phyloP scores from a whole-genome alignment of 2,888 invertebrate species.

The Liposcelis brunnea region DNA sequence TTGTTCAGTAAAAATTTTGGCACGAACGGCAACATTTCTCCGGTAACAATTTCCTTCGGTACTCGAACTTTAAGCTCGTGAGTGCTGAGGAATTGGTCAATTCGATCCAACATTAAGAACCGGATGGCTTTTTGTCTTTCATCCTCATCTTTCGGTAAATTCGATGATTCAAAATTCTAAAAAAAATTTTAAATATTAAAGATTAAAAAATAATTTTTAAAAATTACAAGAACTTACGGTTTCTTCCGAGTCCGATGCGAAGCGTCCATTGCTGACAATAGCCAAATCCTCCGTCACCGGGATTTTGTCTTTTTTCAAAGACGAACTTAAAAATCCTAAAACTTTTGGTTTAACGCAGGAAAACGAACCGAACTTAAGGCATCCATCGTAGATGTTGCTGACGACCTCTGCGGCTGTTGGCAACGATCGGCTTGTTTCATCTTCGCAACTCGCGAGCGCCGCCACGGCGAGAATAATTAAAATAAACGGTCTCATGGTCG shows the following conservation, averaged over 20 bases:
- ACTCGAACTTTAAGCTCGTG: conserved; percentile 60
- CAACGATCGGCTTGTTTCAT: not conserved
- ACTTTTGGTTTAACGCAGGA: conserved; percentile 64
- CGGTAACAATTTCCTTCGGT: conserved; percentile 40
- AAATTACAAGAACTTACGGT: not conserved
- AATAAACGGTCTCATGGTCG: not conserved
- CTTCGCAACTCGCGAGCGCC: not conserved
- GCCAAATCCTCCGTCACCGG: conserved; percentile 47
- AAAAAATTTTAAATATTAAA: not conserved
- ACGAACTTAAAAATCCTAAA: conserved; percentile 46
- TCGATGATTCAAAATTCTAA: conserved; percentile 1
- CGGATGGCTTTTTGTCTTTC: conserved; percentile 27
- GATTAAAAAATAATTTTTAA: not conserved
- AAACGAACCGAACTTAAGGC: conserved; percentile 48
- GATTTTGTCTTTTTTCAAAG: conserved; percentile 10
- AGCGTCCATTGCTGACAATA: conserved; percentile 41
- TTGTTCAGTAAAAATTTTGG: conserved; percentile 44
- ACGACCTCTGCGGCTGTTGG: conserved; percentile 1
- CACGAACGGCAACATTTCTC: conserved; percentile 31
- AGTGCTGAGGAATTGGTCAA: conserved; percentile 56
- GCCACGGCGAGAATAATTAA: not conserved
- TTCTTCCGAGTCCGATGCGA: not conserved
- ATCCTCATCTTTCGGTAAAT: conserved; percentile 29
- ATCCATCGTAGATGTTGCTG: conserved; percentile 33
- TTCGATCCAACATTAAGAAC: conserved; percentile 44